A percentile compares a stretch with the other conserved stretches of the same genome.
Evolutionary conservation across 1,140 invertebrate genomes (phyloP).

Genomic region (Drosophila sturtevanti): DNA sequence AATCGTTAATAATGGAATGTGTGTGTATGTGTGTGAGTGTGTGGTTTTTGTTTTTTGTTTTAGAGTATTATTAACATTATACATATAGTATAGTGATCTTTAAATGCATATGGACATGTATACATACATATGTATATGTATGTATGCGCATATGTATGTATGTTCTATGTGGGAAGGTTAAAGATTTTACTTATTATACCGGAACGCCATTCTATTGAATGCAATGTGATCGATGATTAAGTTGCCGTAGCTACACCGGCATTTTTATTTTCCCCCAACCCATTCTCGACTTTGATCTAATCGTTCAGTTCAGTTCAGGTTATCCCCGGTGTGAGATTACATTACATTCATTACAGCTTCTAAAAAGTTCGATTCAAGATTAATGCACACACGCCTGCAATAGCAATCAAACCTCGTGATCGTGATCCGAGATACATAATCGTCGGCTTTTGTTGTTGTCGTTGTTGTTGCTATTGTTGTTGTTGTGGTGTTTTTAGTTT

Average conservation of each 20-base stretch:
- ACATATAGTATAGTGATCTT: too few relatives aligned
- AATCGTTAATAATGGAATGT: slow-evolving; percentile 48
- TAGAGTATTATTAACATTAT: background rate
- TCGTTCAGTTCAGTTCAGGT: slow-evolving; percentile 1
- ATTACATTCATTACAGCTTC: slow-evolving; percentile 9
- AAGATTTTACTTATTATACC: background rate
- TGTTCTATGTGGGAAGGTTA: too few relatives aligned
- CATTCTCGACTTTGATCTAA: slow-evolving; percentile 14
- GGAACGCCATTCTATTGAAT: background rate
- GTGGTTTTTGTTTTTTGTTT: background rate
- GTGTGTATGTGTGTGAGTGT: background rate
- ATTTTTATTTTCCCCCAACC: background rate
- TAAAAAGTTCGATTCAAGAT: slow-evolving; percentile 7
- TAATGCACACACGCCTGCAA: slow-evolving; percentile 12
- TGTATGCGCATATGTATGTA: too few relatives aligned
- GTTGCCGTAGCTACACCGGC: background rate
- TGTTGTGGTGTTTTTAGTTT: too few relatives aligned
- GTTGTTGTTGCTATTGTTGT: background rate
- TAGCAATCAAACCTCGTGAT: slow-evolving; percentile 18
- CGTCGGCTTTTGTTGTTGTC: background rate
- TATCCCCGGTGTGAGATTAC: background rate
- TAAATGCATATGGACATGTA: too few relatives aligned
- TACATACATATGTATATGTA: too few relatives aligned
- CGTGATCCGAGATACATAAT: slow-evolving; percentile 16
- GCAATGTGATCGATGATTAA: slow-evolving; percentile 1